Evolutionary conservation across 2,113 vertebrate species (phyloP), one percentile per base, ranked within the genome.

Genomic region (Lontra canadensis): DNA sequence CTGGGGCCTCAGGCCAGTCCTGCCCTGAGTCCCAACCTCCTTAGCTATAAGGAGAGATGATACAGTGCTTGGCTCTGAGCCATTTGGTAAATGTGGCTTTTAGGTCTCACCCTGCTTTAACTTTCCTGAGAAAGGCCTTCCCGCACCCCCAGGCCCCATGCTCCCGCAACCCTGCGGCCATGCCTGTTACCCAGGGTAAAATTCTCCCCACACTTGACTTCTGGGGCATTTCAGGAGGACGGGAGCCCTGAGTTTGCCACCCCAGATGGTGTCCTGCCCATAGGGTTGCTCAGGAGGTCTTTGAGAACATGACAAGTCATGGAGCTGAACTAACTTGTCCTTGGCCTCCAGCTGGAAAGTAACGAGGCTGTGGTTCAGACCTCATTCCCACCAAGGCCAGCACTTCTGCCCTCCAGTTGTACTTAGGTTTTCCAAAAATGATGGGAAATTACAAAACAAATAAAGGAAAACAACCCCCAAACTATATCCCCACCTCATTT

Each of bases 341-440:
- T 23, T 25, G 18, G 36, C 44, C 39, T 87, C 69, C 29, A 6
- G 20, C 11, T 59, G 63, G 47, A 47, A 1, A 34, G 14, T 7
- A 4, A 15, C 6, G 1, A 1, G 25, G 31, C 42, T 4, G 1
- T 1, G 7, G 25, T 52, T 78, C 71, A 39, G 44, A 36, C 14
- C 3, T 0, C 0, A 2, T 23, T 57, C n/a, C 1, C 7, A 78
- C 85, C 18, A 0, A 1, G 0, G 2, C 69, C 57, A 15, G 44
- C 3, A 1, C 23, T 7, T 4, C 39, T 21, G n/a, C 42, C 73
- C 83, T 93, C 71, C 21, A 26, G 0, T 18, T 49, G 14, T 5
- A 49, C 47, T 49, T 88, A 36, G 29, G 36, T 29, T 84, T 93
- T 80, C 85, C 79, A 59, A 13, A 61, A 89, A 34, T 0, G 0